phyloP scores from a whole-genome alignment of 2,888 invertebrate genomes.

The Trilocha varians region DNA sequence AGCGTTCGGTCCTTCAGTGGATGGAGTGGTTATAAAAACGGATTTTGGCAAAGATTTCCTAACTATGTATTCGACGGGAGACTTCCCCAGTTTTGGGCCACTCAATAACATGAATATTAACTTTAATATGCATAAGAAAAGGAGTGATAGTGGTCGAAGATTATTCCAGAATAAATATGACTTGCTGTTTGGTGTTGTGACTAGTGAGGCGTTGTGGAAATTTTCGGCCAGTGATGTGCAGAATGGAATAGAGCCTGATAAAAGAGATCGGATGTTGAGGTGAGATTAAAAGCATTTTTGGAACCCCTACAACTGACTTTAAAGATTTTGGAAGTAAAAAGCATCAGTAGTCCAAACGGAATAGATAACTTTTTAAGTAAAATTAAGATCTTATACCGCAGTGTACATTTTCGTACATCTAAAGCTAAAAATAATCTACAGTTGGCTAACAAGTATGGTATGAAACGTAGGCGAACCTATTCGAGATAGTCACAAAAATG shows the following conservation, averaged over 20 bases:
- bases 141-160: conserved; percentile 75
- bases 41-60: conserved; percentile 87
- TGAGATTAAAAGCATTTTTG: conserved; percentile 16
- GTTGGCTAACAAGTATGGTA: too few species aligned
- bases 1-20: conserved; percentile 94
- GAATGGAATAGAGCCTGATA: conserved; percentile 89
- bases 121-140: conserved; percentile 71
- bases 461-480: too few species aligned
- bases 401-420: too few species aligned
- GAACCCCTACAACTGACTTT: too few species aligned
- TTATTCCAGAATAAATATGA: conserved; percentile 81
- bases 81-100: conserved; percentile 76
- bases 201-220: conserved; percentile 92
- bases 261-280: conserved; percentile 86
- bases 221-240: conserved; percentile 88
- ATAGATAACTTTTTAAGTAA: too few species aligned
- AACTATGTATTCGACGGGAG: conserved; percentile 78
- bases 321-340: too few species aligned
- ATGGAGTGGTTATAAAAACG: conserved; percentile 93
- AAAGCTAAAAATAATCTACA: too few species aligned
- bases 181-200: conserved; percentile 92
- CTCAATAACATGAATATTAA: conserved; percentile 69
- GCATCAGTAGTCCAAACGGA: too few species aligned
- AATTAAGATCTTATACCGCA: too few species aligned
- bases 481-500: too few species aligned